Evolutionary conservation across 2,113 vertebrate genomes (phyloP).

Genomic region (Xerus inauris): DNA sequence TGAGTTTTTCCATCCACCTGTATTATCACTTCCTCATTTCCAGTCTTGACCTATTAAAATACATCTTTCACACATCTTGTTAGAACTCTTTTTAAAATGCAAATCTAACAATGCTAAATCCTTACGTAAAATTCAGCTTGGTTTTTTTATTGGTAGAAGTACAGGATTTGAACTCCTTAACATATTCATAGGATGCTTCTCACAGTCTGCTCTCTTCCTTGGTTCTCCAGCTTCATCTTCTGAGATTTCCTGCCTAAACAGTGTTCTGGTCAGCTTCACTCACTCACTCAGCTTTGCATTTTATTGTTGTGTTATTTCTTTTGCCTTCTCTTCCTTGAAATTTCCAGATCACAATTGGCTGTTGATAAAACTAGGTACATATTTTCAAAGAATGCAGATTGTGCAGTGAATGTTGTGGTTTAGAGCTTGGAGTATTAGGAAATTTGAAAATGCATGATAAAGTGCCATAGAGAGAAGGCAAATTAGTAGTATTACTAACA

Average conservation of each 20-base stretch:
- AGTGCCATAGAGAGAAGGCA: slow-evolving; percentile 1
- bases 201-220: background rate
- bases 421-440: background rate
- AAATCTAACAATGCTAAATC: background rate
- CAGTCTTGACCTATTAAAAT: background rate
- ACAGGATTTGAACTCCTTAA: background rate
- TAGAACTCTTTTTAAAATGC: background rate
- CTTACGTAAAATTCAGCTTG: background rate
- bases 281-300: background rate
- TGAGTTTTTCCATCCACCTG: background rate
- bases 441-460: slow-evolving; percentile 3
- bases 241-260: background rate
- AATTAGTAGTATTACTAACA: background rate
- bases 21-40: background rate
- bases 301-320: slow-evolving; percentile 2
- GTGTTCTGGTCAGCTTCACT: background rate
- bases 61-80: background rate
- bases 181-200: background rate
- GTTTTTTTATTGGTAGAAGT: background rate
- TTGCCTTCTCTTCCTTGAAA: background rate
- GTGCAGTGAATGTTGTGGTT: background rate
- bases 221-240: background rate
- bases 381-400: slow-evolving; percentile 34
- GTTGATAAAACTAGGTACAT: slow-evolving; percentile 32
- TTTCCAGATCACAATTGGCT: background rate